Evolutionary conservation across 2,113 vertebrate genomes (phyloP).

Genomic region (Grallaria varia): DNA sequence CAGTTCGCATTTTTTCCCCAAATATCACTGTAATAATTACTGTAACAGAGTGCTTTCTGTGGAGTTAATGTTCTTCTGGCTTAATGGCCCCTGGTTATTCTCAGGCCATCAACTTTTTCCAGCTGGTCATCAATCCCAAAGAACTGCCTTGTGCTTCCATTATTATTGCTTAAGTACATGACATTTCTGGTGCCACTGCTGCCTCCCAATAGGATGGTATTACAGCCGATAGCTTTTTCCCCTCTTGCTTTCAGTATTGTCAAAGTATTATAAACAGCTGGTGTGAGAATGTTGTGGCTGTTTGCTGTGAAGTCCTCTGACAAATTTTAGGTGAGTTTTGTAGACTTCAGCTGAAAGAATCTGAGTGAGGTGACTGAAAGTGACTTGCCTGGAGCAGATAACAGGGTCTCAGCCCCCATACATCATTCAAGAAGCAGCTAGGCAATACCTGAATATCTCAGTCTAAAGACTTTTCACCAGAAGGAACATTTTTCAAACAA

Average conservation of each 20-base stretch:
- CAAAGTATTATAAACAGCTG: conserved; percentile 44
- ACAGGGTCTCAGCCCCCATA: not conserved
- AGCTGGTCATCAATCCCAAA: conserved; percentile 70
- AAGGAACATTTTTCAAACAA: not conserved
- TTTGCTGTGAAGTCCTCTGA: conserved; percentile 36
- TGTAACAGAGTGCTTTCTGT: conserved; percentile 56
- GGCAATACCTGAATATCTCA: not conserved
- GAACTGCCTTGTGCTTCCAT: conserved; percentile 48
- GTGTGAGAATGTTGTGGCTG: conserved; percentile 10
- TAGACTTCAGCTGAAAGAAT: not conserved
- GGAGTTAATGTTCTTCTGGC: conserved; percentile 72
- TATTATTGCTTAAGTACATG: conserved; percentile 56
- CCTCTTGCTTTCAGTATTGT: not conserved
- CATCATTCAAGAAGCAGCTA: not conserved
- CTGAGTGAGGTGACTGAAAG: conserved; percentile 2
- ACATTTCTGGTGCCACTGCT: conserved; percentile 20
- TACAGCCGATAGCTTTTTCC: not conserved
- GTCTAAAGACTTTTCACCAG: not conserved
- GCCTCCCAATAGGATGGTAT: conserved; percentile 8
- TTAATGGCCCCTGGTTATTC: conserved; percentile 75
- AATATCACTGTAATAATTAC: conserved; percentile 67
- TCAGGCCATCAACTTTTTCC: conserved; percentile 71
- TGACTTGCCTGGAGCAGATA: not conserved
- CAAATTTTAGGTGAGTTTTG: not conserved
- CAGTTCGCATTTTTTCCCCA: not conserved